Conservation (phyloP, 2,888 invertebrate species). For the Bedellia somnulentella region DNA sequence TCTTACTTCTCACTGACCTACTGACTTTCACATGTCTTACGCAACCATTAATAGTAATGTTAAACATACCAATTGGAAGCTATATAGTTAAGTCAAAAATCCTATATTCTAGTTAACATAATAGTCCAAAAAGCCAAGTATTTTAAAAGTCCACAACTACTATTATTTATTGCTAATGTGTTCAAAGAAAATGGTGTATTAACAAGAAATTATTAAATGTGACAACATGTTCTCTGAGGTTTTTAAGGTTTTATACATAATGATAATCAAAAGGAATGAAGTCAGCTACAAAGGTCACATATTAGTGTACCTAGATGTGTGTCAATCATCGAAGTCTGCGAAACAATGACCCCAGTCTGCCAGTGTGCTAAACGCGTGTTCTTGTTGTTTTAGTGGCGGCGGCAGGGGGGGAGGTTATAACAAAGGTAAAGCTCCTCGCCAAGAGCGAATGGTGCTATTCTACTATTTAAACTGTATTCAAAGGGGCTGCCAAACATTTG, state of each 20-base stretch:
- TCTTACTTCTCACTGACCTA: no score
- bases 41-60: no score
- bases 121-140: no score
- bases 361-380: conserved; percentile 74
- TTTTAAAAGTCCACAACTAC: no score
- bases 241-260: conserved; percentile 54
- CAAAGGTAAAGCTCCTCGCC: conserved; percentile 91
- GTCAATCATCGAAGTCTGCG: conserved; percentile 60
- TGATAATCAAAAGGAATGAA: conserved; percentile 64
- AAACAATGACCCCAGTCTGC: conserved; percentile 57
- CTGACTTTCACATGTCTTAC: no score
- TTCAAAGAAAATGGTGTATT: background rate
- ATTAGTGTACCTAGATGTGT: conserved; percentile 51
- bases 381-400: conserved; percentile 93
- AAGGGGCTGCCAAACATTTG: conserved; percentile 53
- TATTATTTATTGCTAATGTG: background rate
- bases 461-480: conserved; percentile 40
- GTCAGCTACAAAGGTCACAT: conserved; percentile 45
- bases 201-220: background rate
- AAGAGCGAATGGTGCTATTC: conserved; percentile 74
- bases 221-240: conserved; percentile 26
- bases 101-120: no score
- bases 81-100: no score
- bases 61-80: no score
- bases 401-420: conserved; percentile 93